Evolutionary conservation across 2,797 vertebrate genomes (phyloP), one percentile per base, ranked within the genome.

Genomic region (Pipistrellus kuhlii): DNA sequence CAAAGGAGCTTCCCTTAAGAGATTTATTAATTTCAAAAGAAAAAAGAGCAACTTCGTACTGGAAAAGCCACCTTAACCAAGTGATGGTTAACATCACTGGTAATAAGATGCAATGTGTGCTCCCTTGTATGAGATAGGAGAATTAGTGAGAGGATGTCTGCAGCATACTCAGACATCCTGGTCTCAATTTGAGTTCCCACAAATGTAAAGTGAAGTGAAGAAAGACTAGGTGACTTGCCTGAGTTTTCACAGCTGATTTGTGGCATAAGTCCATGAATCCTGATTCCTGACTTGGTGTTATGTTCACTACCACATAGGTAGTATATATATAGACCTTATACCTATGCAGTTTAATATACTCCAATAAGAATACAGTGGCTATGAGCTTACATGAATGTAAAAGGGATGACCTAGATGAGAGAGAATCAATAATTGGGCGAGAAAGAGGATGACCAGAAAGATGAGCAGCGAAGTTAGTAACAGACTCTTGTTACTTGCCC

Each of bases 171-270:
- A 59, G 82, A 11, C 38, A 82, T 88, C 46, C 46, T 44, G 78
- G 27, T 81, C 35, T 93, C 57, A 38, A 30, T 46, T 41, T 72
- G 53, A 86, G 80, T 94, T 89, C 84, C 59, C 38, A 55, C 48
- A 88, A n/a, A 21, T 81, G 8, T 85, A 53, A 95, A 91, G 35
- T 32, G 48, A 78, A 84, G 9, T 85, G 91, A 20, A n/a, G 73
- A 92, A 80, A 82, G 59, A 72, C 62, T 27, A 57, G 27, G 20
- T 41, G 25, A 83, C 21, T 88, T 93, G 11, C 12, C 8, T 76
- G 38, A 82, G 32, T 92, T 94, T 95, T 95, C 51, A 64, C 9
- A 88, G 90, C 77, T 94, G 59, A 3, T 91, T 66, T 93, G 21
- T 85, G 72, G 77, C 21, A 72, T 46, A 5, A 84, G 15, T 23